Base-by-base conservation (phyloP, 2,113 vertebrate genomes). In the Eulemur rufifrons region DNA sequence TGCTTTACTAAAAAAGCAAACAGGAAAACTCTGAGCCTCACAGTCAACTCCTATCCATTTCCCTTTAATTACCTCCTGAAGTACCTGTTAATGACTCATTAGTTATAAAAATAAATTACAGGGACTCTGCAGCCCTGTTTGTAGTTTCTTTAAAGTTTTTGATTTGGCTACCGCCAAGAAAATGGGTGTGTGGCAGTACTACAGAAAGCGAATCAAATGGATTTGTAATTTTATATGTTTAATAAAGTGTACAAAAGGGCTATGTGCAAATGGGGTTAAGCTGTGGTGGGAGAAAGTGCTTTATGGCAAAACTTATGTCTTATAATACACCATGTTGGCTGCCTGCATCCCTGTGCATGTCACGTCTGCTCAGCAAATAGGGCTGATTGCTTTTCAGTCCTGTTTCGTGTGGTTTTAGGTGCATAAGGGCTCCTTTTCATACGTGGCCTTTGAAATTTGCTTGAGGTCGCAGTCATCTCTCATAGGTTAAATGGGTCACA, bases 41-140 rank as follows among this genome's bases (percentile, higher is more conserved):
- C 0, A 2, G 66, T 64, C 71, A n/a, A 29, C 87, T 32, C 61
- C 94, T 89, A 74, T 95, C 84, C 27, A 5, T 94, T 97, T 94
- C 66, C 76, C 90, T 92, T 96, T 95, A 94, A 96, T 97, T 90
- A 94, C 87, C 87, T 96, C 81, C 84, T 27, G 64, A 95, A 97
- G 96, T 89, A 87, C 59, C 92, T 90, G 88, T 87, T 94, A 97
- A 95, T 97, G 97, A 96, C 52, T 94, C 89, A 64, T 92, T 92
- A 85, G 87, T 96, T 95, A 84, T 88, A 90, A 89, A 97, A 95
- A 95, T 94, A 97, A 95, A 90, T 95, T 87, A 74, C 5, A 83
- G 89, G 74, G 21, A 2, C 89, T 63, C 59, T 42, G 66, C n/a
- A 63, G 17, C 87, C 12, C 89, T 45, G 59, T 74, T 77, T 66